Evolutionary conservation across 2,888 invertebrate species (phyloP), one percentile per base, ranked within the genome.

Genomic region (Drosophila leonis): DNA sequence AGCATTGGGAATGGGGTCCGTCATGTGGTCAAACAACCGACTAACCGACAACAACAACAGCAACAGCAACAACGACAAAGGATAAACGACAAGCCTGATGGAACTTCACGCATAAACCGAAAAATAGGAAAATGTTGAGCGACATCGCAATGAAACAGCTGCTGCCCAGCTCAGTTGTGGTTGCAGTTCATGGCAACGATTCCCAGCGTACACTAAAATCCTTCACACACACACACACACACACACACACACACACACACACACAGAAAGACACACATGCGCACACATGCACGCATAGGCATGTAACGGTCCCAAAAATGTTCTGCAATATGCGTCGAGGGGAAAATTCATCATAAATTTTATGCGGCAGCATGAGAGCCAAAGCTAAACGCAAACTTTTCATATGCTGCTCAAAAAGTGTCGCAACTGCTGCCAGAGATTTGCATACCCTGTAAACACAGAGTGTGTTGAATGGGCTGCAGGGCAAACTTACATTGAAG

Each of bases 271-370:
- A 10, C n/a, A 48, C 48, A 52, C 35, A 37, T 24, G 44, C 18
- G 48, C 69, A 54, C 55, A 82, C 65, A 64, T 72, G 69, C 68
- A 78, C 71, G 79, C 87, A 84, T 90, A 85, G 86, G 86, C 89
- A 68, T 78, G 77, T 65, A 70, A 72, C 72, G 70, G 68, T 73
- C 90, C 88, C 86, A 88, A 90, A 90, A 88, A 86, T 86, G 85
- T 86, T 88, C 83, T 90, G 90, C 85, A 90, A 86, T 90, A 86
- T 86, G 85, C 85, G 85, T 80, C 85, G 72, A 60, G 83, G 81
- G 86, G 88, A 78, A 88, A 83, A 86, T 90, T 88, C 90, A 90
- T 90, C 85, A 86, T 90, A 86, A 86, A 90, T 86, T 90, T 86
- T 80, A 85, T 88, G 86, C 88, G 77, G 64, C 83, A 88, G 73